These are phyloP conservation scores for Pelochelys cantorii DNA, from an alignment of 2,797 vertebrate species.

Conservation along the genomic window DNA sequence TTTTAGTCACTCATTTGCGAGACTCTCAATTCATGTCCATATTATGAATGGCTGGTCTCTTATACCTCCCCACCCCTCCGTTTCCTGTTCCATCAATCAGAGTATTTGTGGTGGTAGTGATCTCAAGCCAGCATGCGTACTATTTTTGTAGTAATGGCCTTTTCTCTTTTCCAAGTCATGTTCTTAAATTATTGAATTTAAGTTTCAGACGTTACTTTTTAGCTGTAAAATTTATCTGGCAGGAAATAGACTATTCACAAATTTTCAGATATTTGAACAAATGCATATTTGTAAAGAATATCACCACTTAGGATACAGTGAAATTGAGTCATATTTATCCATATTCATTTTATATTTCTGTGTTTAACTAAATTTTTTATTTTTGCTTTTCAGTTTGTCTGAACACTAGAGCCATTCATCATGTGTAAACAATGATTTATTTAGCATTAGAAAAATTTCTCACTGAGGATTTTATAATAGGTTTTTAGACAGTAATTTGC, in stretches of 20 bases:
- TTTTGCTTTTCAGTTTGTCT: neutral
- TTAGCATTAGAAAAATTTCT: neutral
- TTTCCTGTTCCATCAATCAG: neutral
- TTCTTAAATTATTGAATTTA: slow-evolving; percentile 6
- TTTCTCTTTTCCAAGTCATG: neutral
- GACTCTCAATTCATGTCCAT: slow-evolving; percentile 2
- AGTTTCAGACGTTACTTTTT: slow-evolving; percentile 5
- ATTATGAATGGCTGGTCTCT: neutral
- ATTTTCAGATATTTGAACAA: neutral
- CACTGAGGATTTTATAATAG: neutral
- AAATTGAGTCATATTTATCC: neutral
- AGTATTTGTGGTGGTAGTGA: neutral
- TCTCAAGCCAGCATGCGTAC: neutral
- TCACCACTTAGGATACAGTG: slow-evolving; percentile 1
- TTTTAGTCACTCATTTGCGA: neutral
- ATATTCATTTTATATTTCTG: neutral
- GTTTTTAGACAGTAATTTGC: neutral
- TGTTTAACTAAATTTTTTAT: neutral
- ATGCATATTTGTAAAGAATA: neutral
- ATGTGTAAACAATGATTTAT: slow-evolving; percentile 28
- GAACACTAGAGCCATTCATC: neutral
- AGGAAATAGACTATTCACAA: neutral
- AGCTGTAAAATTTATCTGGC: slow-evolving; percentile 8
- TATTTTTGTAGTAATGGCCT: neutral
- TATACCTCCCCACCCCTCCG: neutral